Evolutionary conservation across 2,888 invertebrate genomes (phyloP).

Genomic region (Spisula subtruncata): DNA sequence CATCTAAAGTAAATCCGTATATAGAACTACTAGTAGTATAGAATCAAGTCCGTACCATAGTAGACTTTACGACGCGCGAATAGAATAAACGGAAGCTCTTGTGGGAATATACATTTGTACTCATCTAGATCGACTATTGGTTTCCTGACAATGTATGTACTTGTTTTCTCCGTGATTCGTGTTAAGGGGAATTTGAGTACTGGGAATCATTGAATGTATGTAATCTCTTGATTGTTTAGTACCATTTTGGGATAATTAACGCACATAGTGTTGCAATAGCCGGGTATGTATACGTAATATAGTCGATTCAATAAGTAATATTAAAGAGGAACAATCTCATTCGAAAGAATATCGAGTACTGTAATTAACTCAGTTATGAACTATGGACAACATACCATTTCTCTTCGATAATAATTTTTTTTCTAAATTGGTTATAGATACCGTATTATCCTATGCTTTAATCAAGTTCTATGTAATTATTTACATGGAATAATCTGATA

Average conservation of each 20-base stretch:
- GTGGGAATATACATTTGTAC: background rate
- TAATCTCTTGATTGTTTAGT: background rate
- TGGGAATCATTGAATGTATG: too few species aligned
- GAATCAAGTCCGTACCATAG: background rate
- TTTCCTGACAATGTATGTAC: background rate
- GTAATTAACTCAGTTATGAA: too few species aligned
- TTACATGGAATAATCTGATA: too few species aligned
- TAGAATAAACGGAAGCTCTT: background rate
- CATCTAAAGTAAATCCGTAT: background rate
- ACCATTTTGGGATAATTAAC: background rate
- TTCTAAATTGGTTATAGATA: too few species aligned
- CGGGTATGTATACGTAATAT: background rate
- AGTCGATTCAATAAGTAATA: too few species aligned
- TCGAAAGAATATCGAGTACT: too few species aligned
- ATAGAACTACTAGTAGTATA: background rate
- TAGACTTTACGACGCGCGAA: background rate
- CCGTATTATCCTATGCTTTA: too few species aligned
- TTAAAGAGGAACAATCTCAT: too few species aligned
- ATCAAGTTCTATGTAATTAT: too few species aligned
- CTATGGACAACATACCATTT: too few species aligned
- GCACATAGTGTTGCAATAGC: background rate
- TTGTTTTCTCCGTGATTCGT: background rate
- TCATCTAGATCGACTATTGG: background rate
- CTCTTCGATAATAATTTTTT: too few species aligned
- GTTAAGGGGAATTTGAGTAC: background rate